These are phyloP conservation scores for Drosophila longiperda DNA, from an alignment of 2,888 invertebrate genomes.

Conservation along the genomic window DNA sequence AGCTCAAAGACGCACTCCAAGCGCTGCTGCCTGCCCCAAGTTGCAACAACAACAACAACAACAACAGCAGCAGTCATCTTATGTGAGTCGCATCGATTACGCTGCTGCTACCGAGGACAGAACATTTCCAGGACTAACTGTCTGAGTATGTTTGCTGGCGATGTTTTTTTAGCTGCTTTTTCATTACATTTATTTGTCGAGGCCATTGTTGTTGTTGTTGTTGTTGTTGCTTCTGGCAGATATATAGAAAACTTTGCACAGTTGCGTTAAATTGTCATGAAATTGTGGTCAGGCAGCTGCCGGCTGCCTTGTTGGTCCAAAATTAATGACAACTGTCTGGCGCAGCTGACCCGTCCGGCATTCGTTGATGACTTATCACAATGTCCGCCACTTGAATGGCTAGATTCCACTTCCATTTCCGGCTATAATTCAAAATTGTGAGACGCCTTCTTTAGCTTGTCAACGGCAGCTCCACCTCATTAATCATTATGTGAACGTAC, in stretches of 20 bases:
- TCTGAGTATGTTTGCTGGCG: conserved; percentile 10
- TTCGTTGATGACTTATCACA: conserved; percentile 79
- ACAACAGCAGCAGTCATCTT: conserved; percentile 40
- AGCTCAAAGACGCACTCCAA: conserved; percentile 55
- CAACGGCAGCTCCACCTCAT: conserved; percentile 63
- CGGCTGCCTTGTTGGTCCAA: conserved; percentile 54
- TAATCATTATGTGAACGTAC: conserved; percentile 53
- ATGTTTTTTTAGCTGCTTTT: conserved; percentile 46
- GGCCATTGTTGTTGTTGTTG: conserved; percentile 31
- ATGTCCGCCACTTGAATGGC: conserved; percentile 54
- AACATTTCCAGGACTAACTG: conserved; percentile 22
- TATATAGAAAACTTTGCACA: conserved; percentile 52
- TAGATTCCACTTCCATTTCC: conserved; percentile 57
- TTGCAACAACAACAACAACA: not conserved
- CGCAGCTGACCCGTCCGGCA: conserved; percentile 65
- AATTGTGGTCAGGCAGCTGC: conserved; percentile 57
- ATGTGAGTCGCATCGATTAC: conserved; percentile 78
- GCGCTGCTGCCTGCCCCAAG: conserved; percentile 52
- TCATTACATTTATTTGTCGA: conserved; percentile 59
- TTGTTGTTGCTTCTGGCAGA: conserved; percentile 38
- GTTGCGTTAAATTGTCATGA: conserved; percentile 77
- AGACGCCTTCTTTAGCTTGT: conserved; percentile 62
- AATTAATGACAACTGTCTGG: conserved; percentile 80
- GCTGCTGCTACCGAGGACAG: conserved; percentile 25
- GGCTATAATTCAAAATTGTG: conserved; percentile 73